Base-by-base conservation (phyloP, 2,888 invertebrate genomes). In the Gibbula magus region DNA sequence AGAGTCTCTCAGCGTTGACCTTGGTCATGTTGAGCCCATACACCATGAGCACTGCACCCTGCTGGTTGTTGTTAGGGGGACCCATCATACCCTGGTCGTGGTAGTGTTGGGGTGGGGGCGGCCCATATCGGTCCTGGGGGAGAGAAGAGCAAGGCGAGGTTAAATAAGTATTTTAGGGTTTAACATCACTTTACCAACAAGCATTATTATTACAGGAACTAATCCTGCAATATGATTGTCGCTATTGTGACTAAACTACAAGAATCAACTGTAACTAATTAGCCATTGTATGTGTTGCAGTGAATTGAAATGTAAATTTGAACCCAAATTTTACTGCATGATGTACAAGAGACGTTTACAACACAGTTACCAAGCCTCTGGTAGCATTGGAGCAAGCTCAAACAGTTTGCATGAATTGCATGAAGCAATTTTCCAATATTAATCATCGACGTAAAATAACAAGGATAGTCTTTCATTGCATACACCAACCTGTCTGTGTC, bases 1-100 rank as follows among this genome's bases (percentile, higher is more conserved):
- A 99, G 83, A 99, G 95, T 91, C 96, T 95, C 92, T 99, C 98
- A 85, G 98, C 97, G 94, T 99, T 99, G 92, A 98, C 96, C 90
- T 97, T 97, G 89, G 97, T 96, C 79, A 96, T 96, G 93, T 98
- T 97, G 84, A 99, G 94, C 2, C 99, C 99, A 94, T 99, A 99
- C 80, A 99, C 98, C 99, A 99, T 99, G 94, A 99, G 96, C 83
- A 99, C 99, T 75, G 97, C 96, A n/a, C 92, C 92, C 81, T 90
- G 89, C 10, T 83, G 79, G 39, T 61, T 66, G 20, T 79, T 25
- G n/a, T 81, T 81, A 52, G 80, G 83, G 3, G 82, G 81, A 1
- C 76, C 75, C 61, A 75, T 66, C 74, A 77, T 77, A 20, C 76
- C 56, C 39, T 79, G 80, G 10, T 81, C 79, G 25, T 81, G 83